These are phyloP conservation scores for Romanogobio albipinnatus DNA, from an alignment of 2,113 vertebrate genomes.

Conservation along the genomic window DNA sequence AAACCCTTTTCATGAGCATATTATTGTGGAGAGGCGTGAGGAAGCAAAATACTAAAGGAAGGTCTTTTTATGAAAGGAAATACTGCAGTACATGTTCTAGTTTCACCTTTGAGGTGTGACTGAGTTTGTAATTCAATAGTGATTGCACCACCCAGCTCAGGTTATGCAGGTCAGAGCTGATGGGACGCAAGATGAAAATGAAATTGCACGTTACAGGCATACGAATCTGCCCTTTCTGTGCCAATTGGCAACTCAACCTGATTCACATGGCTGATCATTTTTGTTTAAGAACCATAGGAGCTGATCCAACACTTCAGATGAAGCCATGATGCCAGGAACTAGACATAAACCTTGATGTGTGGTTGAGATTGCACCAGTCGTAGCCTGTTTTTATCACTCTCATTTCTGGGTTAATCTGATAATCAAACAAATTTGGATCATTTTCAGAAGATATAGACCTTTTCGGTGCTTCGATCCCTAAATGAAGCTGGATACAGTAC, in stretches of 20 bases:
- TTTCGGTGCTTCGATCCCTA: background rate
- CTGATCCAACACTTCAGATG: background rate
- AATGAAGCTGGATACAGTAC: background rate
- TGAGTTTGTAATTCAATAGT: slow-evolving; percentile 60
- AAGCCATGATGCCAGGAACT: background rate
- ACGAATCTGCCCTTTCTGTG: slow-evolving; percentile 39
- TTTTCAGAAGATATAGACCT: background rate
- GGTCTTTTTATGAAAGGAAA: background rate
- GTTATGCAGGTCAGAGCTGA: slow-evolving; percentile 60
- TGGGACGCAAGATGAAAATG: slow-evolving; percentile 68
- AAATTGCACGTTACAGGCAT: slow-evolving; percentile 63
- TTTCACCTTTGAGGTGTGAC: slow-evolving; percentile 39
- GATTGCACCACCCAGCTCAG: slow-evolving; percentile 45
- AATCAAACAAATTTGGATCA: slow-evolving; percentile 9
- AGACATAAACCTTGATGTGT: background rate
- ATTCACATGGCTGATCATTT: background rate
- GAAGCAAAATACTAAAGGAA: background rate
- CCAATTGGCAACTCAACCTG: background rate
- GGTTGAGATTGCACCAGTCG: background rate
- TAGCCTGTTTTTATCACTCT: background rate
- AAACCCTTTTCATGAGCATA: slow-evolving; percentile 15
- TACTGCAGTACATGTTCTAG: slow-evolving; percentile 46
- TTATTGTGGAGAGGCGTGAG: background rate
- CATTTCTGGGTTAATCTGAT: slow-evolving; percentile 17
- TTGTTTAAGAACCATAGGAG: background rate